Evolutionary conservation across 53 echinoderm and acorn worm genomes (phyloP).

Genomic region (Henricia sp.): DNA sequence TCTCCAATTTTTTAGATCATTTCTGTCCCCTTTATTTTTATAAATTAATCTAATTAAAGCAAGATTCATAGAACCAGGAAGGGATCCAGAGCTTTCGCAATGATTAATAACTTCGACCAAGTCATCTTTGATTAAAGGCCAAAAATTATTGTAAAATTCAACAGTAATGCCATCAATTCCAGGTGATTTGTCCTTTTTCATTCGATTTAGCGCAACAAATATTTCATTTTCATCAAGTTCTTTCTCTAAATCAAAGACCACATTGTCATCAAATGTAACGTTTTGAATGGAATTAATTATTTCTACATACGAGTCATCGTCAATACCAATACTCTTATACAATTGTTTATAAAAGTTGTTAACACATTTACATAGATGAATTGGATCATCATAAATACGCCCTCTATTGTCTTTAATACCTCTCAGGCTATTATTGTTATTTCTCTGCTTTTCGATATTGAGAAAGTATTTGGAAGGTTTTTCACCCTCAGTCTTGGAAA

Average conservation of each 20-base stretch:
- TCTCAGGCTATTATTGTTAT: not conserved
- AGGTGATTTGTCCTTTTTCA: not conserved
- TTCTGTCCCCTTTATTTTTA: constrained; percentile 3
- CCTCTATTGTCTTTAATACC: not conserved
- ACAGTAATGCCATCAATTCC: not conserved
- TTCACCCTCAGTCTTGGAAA: too few relatives aligned
- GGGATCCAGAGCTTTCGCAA: not conserved
- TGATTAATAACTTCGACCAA: not conserved
- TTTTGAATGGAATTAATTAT: not conserved
- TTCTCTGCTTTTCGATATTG: too few relatives aligned
- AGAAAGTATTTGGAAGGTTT: too few relatives aligned
- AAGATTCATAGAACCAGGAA: not conserved
- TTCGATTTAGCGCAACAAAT: not conserved
- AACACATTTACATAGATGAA: not conserved
- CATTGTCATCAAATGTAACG: not conserved
- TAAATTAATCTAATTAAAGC: not conserved
- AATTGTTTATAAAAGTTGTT: not conserved
- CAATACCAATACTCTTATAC: not conserved
- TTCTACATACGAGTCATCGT: not conserved
- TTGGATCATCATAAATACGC: not conserved
- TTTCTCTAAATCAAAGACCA: not conserved
- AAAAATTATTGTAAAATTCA: constrained; percentile 5
- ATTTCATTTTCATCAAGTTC: not conserved
- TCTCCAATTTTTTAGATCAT: too few relatives aligned
- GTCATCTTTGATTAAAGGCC: not conserved